A percentile compares a stretch with the other conserved stretches of the same genome.
Conservation (phyloP, 2,888 invertebrate species). For the Melanophora roralis region DNA sequence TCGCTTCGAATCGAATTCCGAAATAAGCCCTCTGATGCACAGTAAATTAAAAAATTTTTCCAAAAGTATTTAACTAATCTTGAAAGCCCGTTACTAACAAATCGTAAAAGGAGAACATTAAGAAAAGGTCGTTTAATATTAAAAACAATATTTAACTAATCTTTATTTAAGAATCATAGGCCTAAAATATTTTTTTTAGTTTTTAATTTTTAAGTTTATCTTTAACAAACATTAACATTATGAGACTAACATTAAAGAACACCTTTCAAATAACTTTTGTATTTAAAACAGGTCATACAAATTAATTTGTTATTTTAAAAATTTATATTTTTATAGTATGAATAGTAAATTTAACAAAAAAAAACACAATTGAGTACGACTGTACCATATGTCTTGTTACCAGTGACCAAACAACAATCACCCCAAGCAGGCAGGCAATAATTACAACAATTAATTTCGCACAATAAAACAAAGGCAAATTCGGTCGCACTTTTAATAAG, state of each 20-base stretch:
- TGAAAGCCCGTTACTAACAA: no score
- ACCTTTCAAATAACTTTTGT: slow-evolving; percentile 27
- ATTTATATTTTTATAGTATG: background rate
- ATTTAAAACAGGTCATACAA: slow-evolving; percentile 9
- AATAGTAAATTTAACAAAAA: background rate
- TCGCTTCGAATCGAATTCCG: no score
- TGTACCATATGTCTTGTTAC: background rate
- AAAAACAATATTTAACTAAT: slow-evolving; percentile 27
- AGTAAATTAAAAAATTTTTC: no score
- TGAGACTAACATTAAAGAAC: slow-evolving; percentile 16
- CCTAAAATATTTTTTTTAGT: slow-evolving; percentile 42
- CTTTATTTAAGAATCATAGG: slow-evolving; percentile 40
- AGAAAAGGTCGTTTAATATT: no score
- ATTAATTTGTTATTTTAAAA: background rate
- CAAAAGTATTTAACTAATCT: no score
- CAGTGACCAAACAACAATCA: slow-evolving; percentile 62
- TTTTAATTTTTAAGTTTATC: slow-evolving; percentile 50
- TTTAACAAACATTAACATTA: slow-evolving; percentile 45
- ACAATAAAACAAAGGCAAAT: slow-evolving; percentile 20
- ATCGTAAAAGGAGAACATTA: no score
- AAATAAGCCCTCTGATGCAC: no score
- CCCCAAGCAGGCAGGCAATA: slow-evolving; percentile 56
- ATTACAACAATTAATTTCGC: slow-evolving; percentile 63
- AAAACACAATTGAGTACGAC: background rate
- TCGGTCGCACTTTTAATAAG: slow-evolving; percentile 38